phyloP scores from a whole-genome alignment of 2,888 invertebrate genomes.

The Drosophila rubida region DNA sequence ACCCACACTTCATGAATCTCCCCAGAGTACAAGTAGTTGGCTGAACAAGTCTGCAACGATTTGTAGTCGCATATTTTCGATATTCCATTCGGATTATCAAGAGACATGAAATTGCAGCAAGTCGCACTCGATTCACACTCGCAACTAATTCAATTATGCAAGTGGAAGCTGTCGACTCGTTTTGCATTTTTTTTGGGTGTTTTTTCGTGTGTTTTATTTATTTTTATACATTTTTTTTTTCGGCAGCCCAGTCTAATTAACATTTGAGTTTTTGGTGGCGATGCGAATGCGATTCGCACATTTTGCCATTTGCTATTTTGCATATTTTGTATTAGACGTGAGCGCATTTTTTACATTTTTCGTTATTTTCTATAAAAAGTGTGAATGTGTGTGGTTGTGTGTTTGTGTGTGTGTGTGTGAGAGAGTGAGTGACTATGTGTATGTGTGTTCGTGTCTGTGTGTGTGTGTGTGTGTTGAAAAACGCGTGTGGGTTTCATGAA shows the following conservation, averaged over 20 bases:
- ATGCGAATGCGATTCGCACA: slow-evolving; percentile 18
- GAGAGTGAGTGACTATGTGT: too few relatives aligned
- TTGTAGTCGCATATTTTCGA: too few relatives aligned
- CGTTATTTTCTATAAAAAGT: slow-evolving; percentile 47
- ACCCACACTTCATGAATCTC: neutral
- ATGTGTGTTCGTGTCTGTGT: too few relatives aligned
- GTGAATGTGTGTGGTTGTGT: slow-evolving; percentile 4
- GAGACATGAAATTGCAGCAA: too few relatives aligned
- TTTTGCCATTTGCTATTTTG: slow-evolving; percentile 9
- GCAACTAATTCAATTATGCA: neutral
- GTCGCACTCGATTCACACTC: neutral
- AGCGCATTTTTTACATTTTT: slow-evolving; percentile 69
- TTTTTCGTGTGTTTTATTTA: slow-evolving; percentile 26
- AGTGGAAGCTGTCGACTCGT: neutral
- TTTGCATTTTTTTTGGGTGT: neutral
- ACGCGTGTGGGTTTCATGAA: neutral
- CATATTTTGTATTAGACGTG: slow-evolving; percentile 50
- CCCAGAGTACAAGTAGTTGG: slow-evolving; percentile 8
- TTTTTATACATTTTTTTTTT: slow-evolving; percentile 27
- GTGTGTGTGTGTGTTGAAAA: slow-evolving; percentile 2
- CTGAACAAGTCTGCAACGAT: neutral
- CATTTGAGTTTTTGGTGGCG: slow-evolving; percentile 18
- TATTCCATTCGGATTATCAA: too few relatives aligned
- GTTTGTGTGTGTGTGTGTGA: too few relatives aligned
- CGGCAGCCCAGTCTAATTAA: slow-evolving; percentile 55